Conservation (phyloP, 2,113 vertebrate genomes). For the Piprites chloris region DNA sequence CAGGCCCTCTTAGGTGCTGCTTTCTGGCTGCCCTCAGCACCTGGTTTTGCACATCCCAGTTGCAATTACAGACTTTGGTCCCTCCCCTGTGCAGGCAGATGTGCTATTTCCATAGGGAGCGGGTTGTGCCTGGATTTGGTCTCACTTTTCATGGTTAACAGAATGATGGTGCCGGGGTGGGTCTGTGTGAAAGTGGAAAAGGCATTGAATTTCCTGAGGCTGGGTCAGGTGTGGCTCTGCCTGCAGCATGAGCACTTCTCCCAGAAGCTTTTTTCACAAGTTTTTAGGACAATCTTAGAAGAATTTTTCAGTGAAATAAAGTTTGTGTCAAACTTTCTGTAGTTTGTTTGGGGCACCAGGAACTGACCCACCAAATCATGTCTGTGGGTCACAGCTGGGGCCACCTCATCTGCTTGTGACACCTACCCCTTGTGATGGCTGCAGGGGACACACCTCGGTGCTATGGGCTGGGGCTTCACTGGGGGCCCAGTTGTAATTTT, state of each 20-base stretch:
- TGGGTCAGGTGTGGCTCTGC: fast-evolving
- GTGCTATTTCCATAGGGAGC: not conserved
- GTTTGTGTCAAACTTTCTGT: not conserved
- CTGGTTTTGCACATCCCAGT: not conserved
- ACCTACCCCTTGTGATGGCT: not conserved
- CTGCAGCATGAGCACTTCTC: not conserved
- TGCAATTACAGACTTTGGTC: not conserved
- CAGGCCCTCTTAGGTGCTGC: not conserved
- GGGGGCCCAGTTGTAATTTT: fast-evolving
- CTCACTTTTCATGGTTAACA: no score
- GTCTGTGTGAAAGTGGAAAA: fast-evolving
- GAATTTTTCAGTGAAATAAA: not conserved
- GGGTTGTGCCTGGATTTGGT: not conserved
- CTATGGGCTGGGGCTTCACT: not conserved
- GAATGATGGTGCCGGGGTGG: no score
- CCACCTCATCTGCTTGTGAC: fast-evolving
- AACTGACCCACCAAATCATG: not conserved
- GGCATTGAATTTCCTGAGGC: not conserved
- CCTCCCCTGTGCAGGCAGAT: not conserved
- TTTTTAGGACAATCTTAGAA: not conserved
- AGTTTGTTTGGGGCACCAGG: not conserved
- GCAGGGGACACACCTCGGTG: fast-evolving
- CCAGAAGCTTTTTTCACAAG: not conserved
- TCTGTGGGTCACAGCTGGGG: not conserved
- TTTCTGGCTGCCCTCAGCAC: not conserved